Evolutionary conservation across 2,113 vertebrate genomes (phyloP), one percentile per base, ranked within the genome.

Genomic region (Pseudorhombus dupliciocellatus): DNA sequence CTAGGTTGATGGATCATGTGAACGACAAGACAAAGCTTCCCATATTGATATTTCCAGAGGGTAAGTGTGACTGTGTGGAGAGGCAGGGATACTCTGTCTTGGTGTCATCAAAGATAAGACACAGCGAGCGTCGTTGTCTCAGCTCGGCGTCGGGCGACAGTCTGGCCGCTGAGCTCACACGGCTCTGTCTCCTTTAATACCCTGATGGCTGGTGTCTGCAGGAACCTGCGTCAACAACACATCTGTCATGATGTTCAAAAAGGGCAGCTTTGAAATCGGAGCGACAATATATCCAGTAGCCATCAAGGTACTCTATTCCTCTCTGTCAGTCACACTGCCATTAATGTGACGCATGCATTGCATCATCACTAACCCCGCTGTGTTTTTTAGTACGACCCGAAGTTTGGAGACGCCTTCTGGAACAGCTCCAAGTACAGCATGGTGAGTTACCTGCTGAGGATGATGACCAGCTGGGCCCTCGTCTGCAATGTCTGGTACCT

Each of bases 191-290:
- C 7, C 26, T 69, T 81, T 74, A 60, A 73, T 74, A 30, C 40
- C 31, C 8, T 37, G 0, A 14, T 73, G 68, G 81, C 63, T 89
- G 62, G 30, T 75, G 60, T 85, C 77, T 60, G 30, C 79, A 99
- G 98, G 98, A 70, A 99, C 98, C 62, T 99, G 98, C 66, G 91
- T 99, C 84, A 99, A 99, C 75, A 99, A 99, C 83, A 99, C 98
- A 5, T 99, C 98, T 0, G 98, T 99, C 66, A 99, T 99, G 98
- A 99, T 99, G 98, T 99, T 99, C 88, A 99, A 98, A 91, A 99
- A 99, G 76, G 98, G 98, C 76, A 98, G 98, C 85, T 99, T 99
- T 92, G 98, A 99, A 94, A 97, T 99, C 18, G 98, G 97, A 91
- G 95, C 94, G 1, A 96, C 94, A 1, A 98, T 99, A 79, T 95